Conservation (phyloP, 1,140 invertebrate genomes). For the Drosophila fuyamai region DNA sequence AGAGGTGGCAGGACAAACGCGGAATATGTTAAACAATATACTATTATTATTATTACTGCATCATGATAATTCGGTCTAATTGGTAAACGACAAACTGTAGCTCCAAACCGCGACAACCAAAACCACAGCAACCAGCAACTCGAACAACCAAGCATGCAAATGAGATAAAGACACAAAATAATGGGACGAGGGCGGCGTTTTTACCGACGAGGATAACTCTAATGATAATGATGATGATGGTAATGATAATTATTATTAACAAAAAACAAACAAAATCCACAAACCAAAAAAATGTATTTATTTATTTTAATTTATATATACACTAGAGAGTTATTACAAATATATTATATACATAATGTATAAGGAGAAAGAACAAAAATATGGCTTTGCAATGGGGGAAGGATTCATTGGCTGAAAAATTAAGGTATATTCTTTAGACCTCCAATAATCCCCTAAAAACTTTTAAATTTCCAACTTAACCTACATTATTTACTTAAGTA, state of each 20-base stretch:
- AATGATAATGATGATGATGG: conserved; percentile 71
- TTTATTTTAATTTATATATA: conserved; percentile 84
- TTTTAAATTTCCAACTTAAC: too few species aligned
- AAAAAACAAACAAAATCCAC: conserved; percentile 28
- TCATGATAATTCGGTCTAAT: conserved; percentile 71
- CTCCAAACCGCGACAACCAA: conserved; percentile 51
- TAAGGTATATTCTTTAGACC: too few species aligned
- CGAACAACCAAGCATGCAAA: conserved; percentile 69
- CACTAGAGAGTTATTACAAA: conserved; percentile 82
- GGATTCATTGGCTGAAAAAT: neutral
- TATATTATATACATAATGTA: conserved; percentile 80
- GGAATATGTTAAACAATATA: conserved; percentile 76
- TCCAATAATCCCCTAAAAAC: too few species aligned
- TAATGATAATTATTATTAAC: conserved; percentile 60
- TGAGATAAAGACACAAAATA: conserved; percentile 67
- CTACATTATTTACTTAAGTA: too few species aligned
- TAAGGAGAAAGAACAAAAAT: conserved; percentile 62
- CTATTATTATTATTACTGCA: conserved; percentile 58
- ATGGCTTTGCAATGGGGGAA: conserved; percentile 1
- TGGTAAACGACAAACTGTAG: conserved; percentile 48
- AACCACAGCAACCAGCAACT: conserved; percentile 53
- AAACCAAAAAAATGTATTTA: conserved; percentile 81
- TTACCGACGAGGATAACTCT: conserved; percentile 71
- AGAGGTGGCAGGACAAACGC: conserved; percentile 24
- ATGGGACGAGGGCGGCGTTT: conserved; percentile 55